Evolutionary conservation across 2,113 vertebrate genomes (phyloP).

Genomic region (Circaetus gallicus): DNA sequence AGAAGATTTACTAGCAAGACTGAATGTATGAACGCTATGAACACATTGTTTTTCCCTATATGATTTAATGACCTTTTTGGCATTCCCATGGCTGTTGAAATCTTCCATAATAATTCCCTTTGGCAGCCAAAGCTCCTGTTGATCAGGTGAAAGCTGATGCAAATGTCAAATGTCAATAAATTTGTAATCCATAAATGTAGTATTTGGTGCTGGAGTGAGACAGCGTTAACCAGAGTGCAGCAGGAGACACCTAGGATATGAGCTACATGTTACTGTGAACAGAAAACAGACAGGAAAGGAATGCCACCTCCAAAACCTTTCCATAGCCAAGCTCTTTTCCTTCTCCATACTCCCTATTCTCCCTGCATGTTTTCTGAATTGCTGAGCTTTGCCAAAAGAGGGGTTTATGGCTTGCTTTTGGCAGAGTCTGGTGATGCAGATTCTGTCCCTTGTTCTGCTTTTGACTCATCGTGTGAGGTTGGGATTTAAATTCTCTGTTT

Average conservation of each 20-base stretch:
- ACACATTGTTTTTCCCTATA: conserved; percentile 66
- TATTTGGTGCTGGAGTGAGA: conserved; percentile 22
- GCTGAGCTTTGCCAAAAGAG: background rate
- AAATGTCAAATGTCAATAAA: conserved; percentile 76
- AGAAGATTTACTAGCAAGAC: conserved; percentile 70
- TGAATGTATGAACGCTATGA: conserved; percentile 60
- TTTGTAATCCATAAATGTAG: conserved; percentile 71
- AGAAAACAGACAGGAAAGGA: background rate
- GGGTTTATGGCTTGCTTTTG: background rate
- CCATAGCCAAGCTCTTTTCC: background rate
- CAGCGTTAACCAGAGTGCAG: conserved; percentile 60
- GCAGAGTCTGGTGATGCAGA: background rate
- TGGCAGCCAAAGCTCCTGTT: conserved; percentile 67
- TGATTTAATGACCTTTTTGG: conserved; percentile 76
- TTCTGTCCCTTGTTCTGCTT: background rate
- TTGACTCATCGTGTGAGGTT: background rate
- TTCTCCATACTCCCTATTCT: background rate
- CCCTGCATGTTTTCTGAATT: background rate
- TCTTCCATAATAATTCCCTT: conserved; percentile 72
- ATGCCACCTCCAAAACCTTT: background rate
- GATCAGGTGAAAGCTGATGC: conserved; percentile 70
- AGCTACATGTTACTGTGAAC: background rate
- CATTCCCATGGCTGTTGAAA: conserved; percentile 68
- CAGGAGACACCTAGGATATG: background rate
- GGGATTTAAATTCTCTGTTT: background rate